phyloP scores from a whole-genome alignment of 2,113 vertebrate species.

The Pedetes capensis region DNA sequence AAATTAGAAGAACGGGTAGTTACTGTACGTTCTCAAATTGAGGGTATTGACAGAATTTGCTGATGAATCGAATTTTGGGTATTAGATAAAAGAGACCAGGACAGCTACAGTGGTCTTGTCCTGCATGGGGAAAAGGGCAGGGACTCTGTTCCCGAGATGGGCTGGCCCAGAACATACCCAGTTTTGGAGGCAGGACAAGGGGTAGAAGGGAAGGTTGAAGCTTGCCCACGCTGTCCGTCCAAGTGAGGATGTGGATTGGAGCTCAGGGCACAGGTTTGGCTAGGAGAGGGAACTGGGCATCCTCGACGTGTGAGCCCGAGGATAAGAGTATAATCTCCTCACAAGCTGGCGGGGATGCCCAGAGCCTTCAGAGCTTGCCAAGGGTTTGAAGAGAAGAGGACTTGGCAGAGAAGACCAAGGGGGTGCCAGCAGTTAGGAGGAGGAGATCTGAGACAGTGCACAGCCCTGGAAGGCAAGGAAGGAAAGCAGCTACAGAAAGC shows the following conservation, averaged over 20 bases:
- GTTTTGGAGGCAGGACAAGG: no score
- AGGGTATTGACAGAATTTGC: background rate
- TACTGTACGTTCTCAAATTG: background rate
- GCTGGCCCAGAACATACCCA: background rate
- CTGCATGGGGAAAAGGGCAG: background rate
- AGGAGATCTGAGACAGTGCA: background rate
- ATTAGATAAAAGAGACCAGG: background rate
- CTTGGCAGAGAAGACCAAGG: background rate
- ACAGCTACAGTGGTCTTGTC: background rate
- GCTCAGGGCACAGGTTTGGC: no score
- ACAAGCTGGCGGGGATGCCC: background rate
- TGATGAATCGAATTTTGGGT: background rate
- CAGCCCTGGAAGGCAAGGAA: background rate
- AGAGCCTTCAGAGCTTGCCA: background rate
- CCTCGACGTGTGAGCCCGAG: background rate
- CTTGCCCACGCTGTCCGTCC: background rate
- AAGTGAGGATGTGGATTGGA: background rate
- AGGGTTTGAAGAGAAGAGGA: background rate
- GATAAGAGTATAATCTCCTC: background rate
- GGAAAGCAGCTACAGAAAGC: background rate
- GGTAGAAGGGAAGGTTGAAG: no score
- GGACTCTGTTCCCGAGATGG: background rate
- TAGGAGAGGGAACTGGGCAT: background rate
- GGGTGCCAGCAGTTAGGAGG: background rate
- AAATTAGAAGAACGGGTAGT: background rate